phyloP scores from a whole-genome alignment of 2,113 vertebrate species.

The Dolichallabes microphthalmus region DNA sequence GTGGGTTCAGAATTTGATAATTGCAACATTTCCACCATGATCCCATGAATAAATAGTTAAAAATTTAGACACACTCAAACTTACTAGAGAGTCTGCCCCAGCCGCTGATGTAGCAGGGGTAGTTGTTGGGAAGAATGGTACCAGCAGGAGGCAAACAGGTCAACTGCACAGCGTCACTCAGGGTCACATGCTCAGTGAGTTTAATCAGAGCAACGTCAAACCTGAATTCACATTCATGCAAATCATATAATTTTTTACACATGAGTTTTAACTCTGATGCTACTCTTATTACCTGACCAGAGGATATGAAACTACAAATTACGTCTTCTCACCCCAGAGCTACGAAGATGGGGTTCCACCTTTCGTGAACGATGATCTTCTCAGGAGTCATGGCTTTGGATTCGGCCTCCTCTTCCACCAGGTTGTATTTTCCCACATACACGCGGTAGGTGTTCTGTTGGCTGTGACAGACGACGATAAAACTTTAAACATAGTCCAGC shows the following conservation, averaged over 20 bases:
- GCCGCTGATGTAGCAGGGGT: slow-evolving; percentile 77
- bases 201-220: slow-evolving; percentile 78
- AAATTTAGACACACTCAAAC: slow-evolving; percentile 31
- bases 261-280: neutral
- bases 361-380: slow-evolving; percentile 81
- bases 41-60: neutral
- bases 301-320: neutral
- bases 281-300: neutral
- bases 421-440: slow-evolving; percentile 81
- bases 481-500: neutral
- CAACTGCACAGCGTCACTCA: slow-evolving; percentile 69
- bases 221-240: slow-evolving; percentile 51
- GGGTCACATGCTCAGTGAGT: slow-evolving; percentile 70
- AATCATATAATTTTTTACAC: too few species aligned
- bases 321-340: slow-evolving; percentile 66
- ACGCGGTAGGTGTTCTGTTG: slow-evolving; percentile 78
- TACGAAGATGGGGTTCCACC: slow-evolving; percentile 77
- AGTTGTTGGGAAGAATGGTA: slow-evolving; percentile 66
- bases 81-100: slow-evolving; percentile 78
- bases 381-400: slow-evolving; percentile 72
- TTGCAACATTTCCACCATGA: neutral
- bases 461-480: slow-evolving; percentile 59
- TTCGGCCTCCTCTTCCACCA: slow-evolving; percentile 66
- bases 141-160: slow-evolving; percentile 70
- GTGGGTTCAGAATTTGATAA: neutral